phyloP scores from a whole-genome alignment of 2,888 invertebrate species.

The Hirtodrosophila cameraria region DNA sequence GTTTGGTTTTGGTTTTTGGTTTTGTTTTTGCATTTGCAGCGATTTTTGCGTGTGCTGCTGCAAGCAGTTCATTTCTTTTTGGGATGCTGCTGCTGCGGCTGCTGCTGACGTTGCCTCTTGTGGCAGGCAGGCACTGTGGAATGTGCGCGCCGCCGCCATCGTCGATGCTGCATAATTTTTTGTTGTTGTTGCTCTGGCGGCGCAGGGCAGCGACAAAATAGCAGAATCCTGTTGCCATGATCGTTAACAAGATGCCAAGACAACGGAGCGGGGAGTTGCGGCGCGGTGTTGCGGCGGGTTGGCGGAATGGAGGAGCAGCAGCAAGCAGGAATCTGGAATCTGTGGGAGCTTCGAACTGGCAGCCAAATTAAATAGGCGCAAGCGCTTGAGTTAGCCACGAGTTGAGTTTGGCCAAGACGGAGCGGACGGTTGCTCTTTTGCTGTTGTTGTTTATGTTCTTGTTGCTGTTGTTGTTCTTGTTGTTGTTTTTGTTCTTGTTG shows the following conservation, averaged over 20 bases:
- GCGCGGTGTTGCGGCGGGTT: not conserved
- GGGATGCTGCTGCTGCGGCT: slow-evolving; percentile 67
- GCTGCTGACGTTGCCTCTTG: slow-evolving; percentile 37
- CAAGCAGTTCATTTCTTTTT: slow-evolving; percentile 73
- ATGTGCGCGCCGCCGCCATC: slow-evolving; percentile 63
- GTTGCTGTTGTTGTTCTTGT: slow-evolving; percentile 14
- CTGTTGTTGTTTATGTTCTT: slow-evolving; percentile 9
- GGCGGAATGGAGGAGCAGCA: slow-evolving; percentile 4
- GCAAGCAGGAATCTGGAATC: slow-evolving; percentile 65
- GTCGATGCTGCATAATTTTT: slow-evolving; percentile 68
- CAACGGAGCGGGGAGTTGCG: slow-evolving; percentile 35
- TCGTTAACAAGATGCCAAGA: slow-evolving; percentile 80
- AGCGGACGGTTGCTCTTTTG: slow-evolving; percentile 40
- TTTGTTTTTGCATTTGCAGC: slow-evolving; percentile 57
- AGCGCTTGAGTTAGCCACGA: slow-evolving; percentile 76
- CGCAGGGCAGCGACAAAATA: slow-evolving; percentile 79
- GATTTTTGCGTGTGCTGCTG: slow-evolving; percentile 47
- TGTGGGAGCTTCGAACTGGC: slow-evolving; percentile 75
- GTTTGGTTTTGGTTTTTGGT: slow-evolving; percentile 45
- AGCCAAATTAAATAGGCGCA: slow-evolving; percentile 81
- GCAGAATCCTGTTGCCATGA: slow-evolving; percentile 81
- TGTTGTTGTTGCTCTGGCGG: slow-evolving; percentile 45
- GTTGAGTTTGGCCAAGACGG: slow-evolving; percentile 59
- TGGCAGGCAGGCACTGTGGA: slow-evolving; percentile 44
- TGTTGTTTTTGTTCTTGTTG: slow-evolving; percentile 16